Conservation (phyloP, 2,888 invertebrate genomes). For the Physocephala rufipes region DNA sequence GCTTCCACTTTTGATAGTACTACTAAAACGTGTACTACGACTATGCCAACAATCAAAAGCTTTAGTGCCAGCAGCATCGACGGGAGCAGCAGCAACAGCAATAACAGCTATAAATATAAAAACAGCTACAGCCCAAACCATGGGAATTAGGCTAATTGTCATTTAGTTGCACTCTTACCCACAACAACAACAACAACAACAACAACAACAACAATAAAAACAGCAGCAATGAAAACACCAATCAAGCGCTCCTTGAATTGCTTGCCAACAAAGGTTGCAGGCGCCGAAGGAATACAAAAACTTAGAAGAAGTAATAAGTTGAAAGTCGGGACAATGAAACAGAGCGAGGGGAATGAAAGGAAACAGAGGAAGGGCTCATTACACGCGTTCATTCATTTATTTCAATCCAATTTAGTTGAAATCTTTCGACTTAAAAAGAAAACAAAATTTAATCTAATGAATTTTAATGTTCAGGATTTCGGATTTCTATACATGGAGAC, state of each 20-base stretch:
- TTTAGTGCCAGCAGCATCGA: too few relatives aligned
- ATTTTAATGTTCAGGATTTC: too few relatives aligned
- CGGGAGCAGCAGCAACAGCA: background rate
- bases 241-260: conserved; percentile 17
- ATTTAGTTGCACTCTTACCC: conserved; percentile 64
- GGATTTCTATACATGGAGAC: too few relatives aligned
- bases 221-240: conserved; percentile 21
- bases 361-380: too few relatives aligned
- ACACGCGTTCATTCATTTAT: too few relatives aligned
- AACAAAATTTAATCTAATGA: too few relatives aligned
- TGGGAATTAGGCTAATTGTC: conserved; percentile 65
- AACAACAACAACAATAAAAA: conserved; percentile 51
- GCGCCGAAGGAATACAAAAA: background rate
- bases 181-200: conserved; percentile 50
- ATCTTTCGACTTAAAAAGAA: too few relatives aligned
- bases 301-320: too few relatives aligned
- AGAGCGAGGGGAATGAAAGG: too few relatives aligned
- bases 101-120: background rate
- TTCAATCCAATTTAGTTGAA: too few relatives aligned
- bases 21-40: conserved; percentile 18
- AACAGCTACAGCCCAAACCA: conserved; percentile 42
- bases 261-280: background rate
- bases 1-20: background rate
- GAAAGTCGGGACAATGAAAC: too few relatives aligned
- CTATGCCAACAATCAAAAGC: too few relatives aligned